Base-by-base conservation (phyloP, 2,888 invertebrate species). In the Plebejus anna region DNA sequence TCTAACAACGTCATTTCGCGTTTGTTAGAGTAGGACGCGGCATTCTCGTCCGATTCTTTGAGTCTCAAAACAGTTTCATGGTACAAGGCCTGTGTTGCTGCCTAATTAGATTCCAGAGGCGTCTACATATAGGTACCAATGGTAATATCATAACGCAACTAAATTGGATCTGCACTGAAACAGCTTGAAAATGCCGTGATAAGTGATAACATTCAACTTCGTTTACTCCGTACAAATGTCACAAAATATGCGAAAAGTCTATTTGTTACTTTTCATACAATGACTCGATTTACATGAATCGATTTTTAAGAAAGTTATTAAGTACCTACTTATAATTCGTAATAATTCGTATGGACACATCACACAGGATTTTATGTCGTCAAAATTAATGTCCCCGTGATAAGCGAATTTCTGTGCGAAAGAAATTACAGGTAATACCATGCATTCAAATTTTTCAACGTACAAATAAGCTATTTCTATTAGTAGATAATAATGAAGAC, bases 101-200 rank as follows among this genome's bases (percentile, higher is more conserved):
- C 32, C 66, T 66, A 66, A 66, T 66, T 66, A 66, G 32, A 66
- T 66, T 66, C 66, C 32, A 66, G 32, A 28, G 36, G 32, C 16
- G 55, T 51, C 13, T 32, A 32, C 11, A 32, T 13, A 66, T 13
- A 66, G 4, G 51, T 32, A 66, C 66, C 32, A 32, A 66, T 32
- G 32, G 66, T 32, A 66, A 66, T 32, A 4, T 66, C 16, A 66
- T 66, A 66, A 66, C 5, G 66, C 32, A 66, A 13, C 66, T 16
- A 66, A 36, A 66, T 66, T 61, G 28, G 28, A 28, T 13, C 66
- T 66, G 66, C 32, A 22, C 16, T 13, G 13, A 66, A 13, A 36
- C 13, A 66, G 32, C 28, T 66, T 5, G 5, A 66, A 66, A 32
- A 32, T 32, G 13, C 32, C 32, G 13, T 32, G 13, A 66, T 66